phyloP scores from a whole-genome alignment of 2,113 vertebrate genomes.

The Petaurus breviceps region DNA sequence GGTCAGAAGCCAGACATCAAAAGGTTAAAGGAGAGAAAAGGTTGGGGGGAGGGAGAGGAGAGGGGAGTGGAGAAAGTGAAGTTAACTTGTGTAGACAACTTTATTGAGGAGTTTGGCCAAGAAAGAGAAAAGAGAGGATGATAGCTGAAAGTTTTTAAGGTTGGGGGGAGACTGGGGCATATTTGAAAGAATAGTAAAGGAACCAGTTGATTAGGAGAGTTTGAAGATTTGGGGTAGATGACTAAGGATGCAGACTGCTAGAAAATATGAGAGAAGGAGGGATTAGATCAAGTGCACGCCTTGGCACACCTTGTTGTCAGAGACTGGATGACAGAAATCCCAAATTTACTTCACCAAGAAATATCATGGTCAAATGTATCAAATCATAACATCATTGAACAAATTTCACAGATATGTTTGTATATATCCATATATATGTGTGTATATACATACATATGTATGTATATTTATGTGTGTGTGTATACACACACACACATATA shows the following conservation, averaged over 20 bases:
- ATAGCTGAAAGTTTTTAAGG: not conserved
- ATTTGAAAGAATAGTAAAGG: not conserved
- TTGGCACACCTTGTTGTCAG: not conserved
- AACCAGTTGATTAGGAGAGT: not conserved
- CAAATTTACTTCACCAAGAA: not conserved
- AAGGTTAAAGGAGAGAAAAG: no score
- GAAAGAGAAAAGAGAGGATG: not conserved
- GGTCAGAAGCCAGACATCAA: no score
- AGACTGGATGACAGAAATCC: not conserved
- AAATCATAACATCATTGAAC: not conserved
- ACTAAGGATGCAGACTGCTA: not conserved
- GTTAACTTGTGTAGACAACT: not conserved
- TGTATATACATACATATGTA: no score
- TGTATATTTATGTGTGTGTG: no score
- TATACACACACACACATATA: no score
- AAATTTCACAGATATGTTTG: not conserved
- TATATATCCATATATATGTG: no score
- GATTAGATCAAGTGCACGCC: not conserved
- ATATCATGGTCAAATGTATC: not conserved
- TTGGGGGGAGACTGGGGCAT: not conserved
- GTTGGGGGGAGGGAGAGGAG: accelerated
- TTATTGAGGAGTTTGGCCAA: not conserved
- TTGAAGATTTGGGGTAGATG: not conserved
- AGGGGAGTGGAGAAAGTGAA: not conserved
- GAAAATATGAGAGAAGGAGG: not conserved